Evolutionary conservation across 2,113 vertebrate genomes (phyloP), one percentile per base, ranked within the genome.

Genomic region (Sprattus sprattus): DNA sequence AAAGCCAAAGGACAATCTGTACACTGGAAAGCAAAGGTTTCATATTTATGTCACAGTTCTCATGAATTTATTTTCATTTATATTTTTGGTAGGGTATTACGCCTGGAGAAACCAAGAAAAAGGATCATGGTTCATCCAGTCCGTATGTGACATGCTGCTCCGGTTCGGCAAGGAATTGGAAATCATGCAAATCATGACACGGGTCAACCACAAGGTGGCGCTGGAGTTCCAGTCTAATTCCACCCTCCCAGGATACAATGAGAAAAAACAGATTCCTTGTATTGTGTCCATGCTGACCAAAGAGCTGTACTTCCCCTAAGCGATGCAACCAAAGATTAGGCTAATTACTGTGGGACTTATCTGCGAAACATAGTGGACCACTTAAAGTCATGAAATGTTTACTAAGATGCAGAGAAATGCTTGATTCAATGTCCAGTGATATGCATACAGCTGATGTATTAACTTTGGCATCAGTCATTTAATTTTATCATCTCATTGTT

Each of bases 61-160:
- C 5, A 32, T 78, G 39, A 16, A 44, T 32, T 32, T 15, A 15
- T 44, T 39, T 39, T 78, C 1, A 78, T 78, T 32, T 5, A 32
- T 9, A 82, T 8, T 20, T 49, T 60, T 49, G 20, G n/a, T 87
- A 99, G 98, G 98, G 45, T 99, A 99, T 91, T 99, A 97, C 90
- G 97, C 98, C 11, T 99, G 98, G 98, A 96, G 98, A 91, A 99
- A 99, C 75, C 94, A 96, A 1, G 85, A 87, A 89, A 95, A 95
- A 0, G 98, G 98, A 4, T 99, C 98, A 18, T 99, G 98, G 98
- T 99, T 99, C 91, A 97, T 99, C 88, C 96, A 98, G 87, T 96
- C 97, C 0, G 92, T 99, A 0, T 98, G 97, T 84, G 88, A 95
- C 10, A 92, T 95, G 94, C 86, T 99, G 89, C 89, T 84, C 10